phyloP scores from a whole-genome alignment of 2,888 invertebrate genomes.

The Empis livida region DNA sequence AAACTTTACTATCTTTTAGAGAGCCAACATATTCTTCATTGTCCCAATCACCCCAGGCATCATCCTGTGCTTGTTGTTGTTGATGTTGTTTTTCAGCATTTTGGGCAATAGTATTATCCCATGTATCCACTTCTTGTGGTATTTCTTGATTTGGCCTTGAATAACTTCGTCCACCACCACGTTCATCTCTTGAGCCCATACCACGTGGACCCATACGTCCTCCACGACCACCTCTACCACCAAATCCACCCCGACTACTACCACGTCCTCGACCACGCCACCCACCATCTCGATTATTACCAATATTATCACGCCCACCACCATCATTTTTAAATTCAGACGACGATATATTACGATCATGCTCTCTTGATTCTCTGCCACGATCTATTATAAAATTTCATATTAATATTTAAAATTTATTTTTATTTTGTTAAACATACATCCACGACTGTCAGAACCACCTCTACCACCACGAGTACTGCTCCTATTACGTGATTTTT shows the following conservation, averaged over 20 bases:
- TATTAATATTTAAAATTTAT: not conserved
- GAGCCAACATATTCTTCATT: slow-evolving; percentile 92
- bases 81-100: slow-evolving; percentile 31
- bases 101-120: slow-evolving; percentile 42
- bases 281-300: slow-evolving; percentile 28
- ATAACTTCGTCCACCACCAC: slow-evolving; percentile 21
- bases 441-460: slow-evolving; percentile 42
- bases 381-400: slow-evolving; percentile 35
- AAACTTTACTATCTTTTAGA: slow-evolving; percentile 86
- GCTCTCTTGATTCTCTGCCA: slow-evolving; percentile 50
- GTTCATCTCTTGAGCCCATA: slow-evolving; percentile 15
- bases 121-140: slow-evolving; percentile 41
- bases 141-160: slow-evolving; percentile 29
- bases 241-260: slow-evolving; percentile 37
- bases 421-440: slow-evolving; percentile 20
- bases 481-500: slow-evolving; percentile 34
- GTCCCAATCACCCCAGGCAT: slow-evolving; percentile 64
- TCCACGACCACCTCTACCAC: slow-evolving; percentile 41
- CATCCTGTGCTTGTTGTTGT: slow-evolving; percentile 25
- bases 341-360: slow-evolving; percentile 21
- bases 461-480: slow-evolving; percentile 35
- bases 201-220: slow-evolving; percentile 24
- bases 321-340: slow-evolving; percentile 17
- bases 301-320: slow-evolving; percentile 35
- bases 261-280: slow-evolving; percentile 37